Conservation (phyloP, 2,113 vertebrate species). For the Plotosus lineatus region DNA sequence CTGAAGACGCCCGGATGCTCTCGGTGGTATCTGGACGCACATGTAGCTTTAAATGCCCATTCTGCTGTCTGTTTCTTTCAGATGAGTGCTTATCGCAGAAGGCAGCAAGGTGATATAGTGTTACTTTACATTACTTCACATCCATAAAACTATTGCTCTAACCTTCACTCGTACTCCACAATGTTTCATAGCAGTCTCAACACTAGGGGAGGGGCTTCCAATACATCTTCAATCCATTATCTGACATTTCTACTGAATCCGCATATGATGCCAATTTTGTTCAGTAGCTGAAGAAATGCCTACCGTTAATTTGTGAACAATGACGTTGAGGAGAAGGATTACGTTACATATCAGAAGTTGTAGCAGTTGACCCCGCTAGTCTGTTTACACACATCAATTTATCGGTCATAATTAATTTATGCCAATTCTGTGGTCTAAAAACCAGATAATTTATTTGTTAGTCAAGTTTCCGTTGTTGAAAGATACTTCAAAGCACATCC, state of each 20-base stretch:
- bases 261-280: background rate
- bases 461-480: background rate
- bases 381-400: background rate
- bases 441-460: background rate
- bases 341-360: background rate
- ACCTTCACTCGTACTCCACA: constrained; percentile 48
- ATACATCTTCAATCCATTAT: background rate
- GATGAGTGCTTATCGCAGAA: constrained; percentile 47
- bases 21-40: constrained; percentile 47
- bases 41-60: constrained; percentile 33
- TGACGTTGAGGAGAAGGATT: background rate
- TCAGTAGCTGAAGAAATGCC: background rate
- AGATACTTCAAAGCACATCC: background rate
- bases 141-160: constrained; percentile 33
- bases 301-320: background rate
- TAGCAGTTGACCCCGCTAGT: background rate
- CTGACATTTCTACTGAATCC: constrained; percentile 1
- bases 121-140: constrained; percentile 33
- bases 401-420: background rate
- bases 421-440: background rate
- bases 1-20: constrained; percentile 24
- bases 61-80: constrained; percentile 25
- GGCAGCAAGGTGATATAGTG: constrained; percentile 48
- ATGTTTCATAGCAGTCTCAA: constrained; percentile 33
- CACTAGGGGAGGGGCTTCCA: background rate